These are phyloP conservation scores for Ashinkailepas kermadecensis DNA, from an alignment of 2,888 invertebrate species.

Conservation along the genomic window DNA sequence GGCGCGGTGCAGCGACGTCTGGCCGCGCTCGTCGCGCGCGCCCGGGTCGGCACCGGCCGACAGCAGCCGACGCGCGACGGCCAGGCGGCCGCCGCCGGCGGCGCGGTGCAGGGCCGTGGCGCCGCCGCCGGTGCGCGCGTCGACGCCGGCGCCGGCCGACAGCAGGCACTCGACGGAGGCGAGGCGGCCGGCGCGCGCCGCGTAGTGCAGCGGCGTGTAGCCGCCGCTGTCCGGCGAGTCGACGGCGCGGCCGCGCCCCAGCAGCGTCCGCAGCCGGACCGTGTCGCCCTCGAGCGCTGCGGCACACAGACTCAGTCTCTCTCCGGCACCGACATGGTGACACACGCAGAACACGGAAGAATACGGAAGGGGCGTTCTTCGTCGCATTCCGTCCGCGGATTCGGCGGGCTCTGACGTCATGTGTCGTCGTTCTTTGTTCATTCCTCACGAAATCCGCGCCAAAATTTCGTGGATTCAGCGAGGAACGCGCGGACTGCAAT, in stretches of 20 bases:
- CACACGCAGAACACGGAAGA: not conserved
- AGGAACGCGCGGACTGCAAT: too few species aligned
- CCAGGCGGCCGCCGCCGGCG: slow-evolving; percentile 25
- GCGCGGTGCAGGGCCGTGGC: slow-evolving; percentile 28
- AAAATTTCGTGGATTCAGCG: too few species aligned
- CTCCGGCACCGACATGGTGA: not conserved
- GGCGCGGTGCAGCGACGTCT: slow-evolving; percentile 49
- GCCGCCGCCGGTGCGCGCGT: slow-evolving; percentile 23
- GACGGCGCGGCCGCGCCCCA: not conserved
- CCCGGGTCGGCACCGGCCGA: slow-evolving; percentile 47
- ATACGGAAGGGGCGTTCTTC: not conserved
- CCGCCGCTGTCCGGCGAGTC: not conserved
- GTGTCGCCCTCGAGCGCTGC: slow-evolving; percentile 1
- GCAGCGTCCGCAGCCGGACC: not conserved
- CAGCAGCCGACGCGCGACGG: slow-evolving; percentile 24
- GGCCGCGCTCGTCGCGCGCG: slow-evolving; percentile 77
- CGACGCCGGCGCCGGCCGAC: not conserved
- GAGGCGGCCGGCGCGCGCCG: slow-evolving; percentile 2
- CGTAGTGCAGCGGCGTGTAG: slow-evolving; percentile 14
- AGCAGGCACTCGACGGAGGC: not conserved
- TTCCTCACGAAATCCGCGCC: not conserved
- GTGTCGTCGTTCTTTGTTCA: not conserved
- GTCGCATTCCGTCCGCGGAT: too few species aligned
- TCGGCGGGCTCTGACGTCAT: too few species aligned
- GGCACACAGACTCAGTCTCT: not conserved